These are phyloP conservation scores for Nerophis ophidion DNA, from an alignment of 2,113 vertebrate species.

Conservation along the genomic window DNA sequence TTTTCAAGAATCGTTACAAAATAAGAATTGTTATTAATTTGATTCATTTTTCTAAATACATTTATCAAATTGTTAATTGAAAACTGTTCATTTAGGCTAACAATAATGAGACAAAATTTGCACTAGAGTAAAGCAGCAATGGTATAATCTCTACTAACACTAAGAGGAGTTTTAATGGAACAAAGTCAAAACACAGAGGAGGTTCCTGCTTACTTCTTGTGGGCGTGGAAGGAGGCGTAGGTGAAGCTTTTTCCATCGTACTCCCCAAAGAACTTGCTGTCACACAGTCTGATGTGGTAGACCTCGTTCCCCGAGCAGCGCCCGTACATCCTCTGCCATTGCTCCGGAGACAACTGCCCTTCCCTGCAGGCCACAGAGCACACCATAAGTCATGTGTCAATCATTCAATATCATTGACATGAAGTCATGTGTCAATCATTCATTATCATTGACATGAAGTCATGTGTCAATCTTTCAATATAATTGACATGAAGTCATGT, in stretches of 20 bases:
- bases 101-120: background rate
- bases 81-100: no score
- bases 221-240: conserved; percentile 90
- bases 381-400: background rate
- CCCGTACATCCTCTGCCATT: conserved; percentile 93
- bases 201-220: conserved; percentile 88
- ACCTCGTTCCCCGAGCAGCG: conserved; percentile 95
- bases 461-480: no score
- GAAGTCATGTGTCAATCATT: no score
- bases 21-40: no score
- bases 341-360: conserved; percentile 89
- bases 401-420: background rate
- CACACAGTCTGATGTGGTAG: conserved; percentile 88
- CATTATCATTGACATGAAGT: no score
- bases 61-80: no score
- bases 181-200: background rate
- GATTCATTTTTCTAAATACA: no score
- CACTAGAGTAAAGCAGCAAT: background rate
- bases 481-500: no score
- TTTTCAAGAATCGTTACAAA: no score
- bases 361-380: conserved; percentile 73
- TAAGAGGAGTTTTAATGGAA: background rate
- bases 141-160: no score
- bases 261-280: conserved; percentile 97
- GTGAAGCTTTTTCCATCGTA: conserved; percentile 97